Base-by-base conservation (phyloP, 2,888 invertebrate species). In the Xestobium rufovillosum region DNA sequence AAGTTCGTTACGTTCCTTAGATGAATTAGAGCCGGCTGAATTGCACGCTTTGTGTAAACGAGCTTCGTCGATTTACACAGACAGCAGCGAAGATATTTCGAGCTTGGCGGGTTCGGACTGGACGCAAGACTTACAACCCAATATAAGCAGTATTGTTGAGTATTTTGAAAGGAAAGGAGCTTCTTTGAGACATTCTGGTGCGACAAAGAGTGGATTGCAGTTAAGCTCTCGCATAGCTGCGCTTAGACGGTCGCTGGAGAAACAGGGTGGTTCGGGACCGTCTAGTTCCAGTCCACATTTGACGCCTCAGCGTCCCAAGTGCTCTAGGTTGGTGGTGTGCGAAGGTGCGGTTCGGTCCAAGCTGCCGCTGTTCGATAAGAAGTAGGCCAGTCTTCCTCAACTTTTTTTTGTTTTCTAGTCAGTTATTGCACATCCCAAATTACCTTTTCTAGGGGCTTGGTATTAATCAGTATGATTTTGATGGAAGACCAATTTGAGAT, bases 291-390 rank as follows among this genome's bases (percentile, higher is more conserved):
- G 38, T 42, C 8, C 34, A 14, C 36, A 39, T 26, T 36, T 49
- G 30, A 52, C 60, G 36, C 50, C 60, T 47, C 49, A 69, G 57
- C 46, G 66, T 50, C 52, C 59, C 46, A 69, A 74, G 42, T 73
- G 75, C 51, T 69, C 69, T 47, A 79, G 85, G 29, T 72, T 87
- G 47, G 78, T 80, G 58, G 75, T 89, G 19, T 89, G 88, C 65
- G 88, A 88, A 58, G 89, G 89, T 46, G 88, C 88, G 34, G 89
- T 89, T 41, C 75, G 79, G 56, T 87, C 86, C 34, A 89, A 89
- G 65, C 71, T 89, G 59, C 84, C 83, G 46, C 75, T 89, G 26
- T 89, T 89, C 65, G 89, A 89, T 65, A 85, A 80, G 58, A 73
- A 78, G 41, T 52, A 52, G 53, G 51, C 51, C 51, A 50, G 54